Evolutionary conservation across 2,888 invertebrate species (phyloP).

Genomic region (Flexamia atlantica): DNA sequence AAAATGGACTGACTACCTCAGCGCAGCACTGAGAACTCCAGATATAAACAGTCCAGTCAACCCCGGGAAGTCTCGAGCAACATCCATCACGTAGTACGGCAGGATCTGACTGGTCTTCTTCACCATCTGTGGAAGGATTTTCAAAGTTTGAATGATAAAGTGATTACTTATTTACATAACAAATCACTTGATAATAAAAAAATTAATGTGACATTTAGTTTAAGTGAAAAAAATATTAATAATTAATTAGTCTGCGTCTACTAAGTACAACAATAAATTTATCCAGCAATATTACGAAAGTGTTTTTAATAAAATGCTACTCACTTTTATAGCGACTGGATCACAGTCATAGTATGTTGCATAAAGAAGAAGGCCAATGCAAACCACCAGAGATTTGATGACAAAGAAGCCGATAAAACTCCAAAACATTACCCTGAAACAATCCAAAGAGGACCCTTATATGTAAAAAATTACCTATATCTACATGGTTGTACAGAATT

Average conservation of each 20-base stretch:
- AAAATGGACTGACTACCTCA: conserved; percentile 79
- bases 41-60: conserved; percentile 87
- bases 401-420: conserved; percentile 78
- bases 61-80: conserved; percentile 82
- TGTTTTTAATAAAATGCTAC: too few species aligned
- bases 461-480: too few species aligned
- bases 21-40: conserved; percentile 85
- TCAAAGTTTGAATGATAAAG: too few species aligned
- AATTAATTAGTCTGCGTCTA: too few species aligned
- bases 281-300: too few species aligned
- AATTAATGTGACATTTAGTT: too few species aligned
- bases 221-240: too few species aligned
- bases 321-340: conserved; percentile 78
- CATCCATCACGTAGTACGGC: conserved; percentile 85
- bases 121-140: conserved; percentile 67
- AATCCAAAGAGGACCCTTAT: neutral
- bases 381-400: conserved; percentile 78
- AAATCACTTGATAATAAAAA: too few species aligned
- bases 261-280: too few species aligned
- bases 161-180: too few species aligned
- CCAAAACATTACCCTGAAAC: conserved; percentile 72
- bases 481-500: too few species aligned
- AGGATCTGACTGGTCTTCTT: conserved; percentile 77
- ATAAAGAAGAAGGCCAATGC: conserved; percentile 80
- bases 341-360: conserved; percentile 83